phyloP scores from a whole-genome alignment of 2,888 invertebrate species.

The Clistopyga incitator region DNA sequence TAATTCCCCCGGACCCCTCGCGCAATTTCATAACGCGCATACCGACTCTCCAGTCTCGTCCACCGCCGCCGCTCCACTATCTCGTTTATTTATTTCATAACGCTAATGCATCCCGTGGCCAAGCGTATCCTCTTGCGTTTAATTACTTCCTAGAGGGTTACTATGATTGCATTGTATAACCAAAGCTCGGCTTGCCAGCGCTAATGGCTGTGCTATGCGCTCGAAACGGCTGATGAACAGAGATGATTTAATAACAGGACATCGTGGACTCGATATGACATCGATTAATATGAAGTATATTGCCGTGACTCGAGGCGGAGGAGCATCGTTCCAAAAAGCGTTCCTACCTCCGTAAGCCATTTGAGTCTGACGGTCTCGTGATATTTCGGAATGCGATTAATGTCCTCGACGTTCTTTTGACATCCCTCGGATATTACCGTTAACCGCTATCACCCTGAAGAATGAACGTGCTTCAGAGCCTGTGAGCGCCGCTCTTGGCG shows the following conservation, averaged over 20 bases:
- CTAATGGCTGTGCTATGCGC: neutral
- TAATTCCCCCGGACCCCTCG: neutral
- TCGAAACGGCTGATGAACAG: conserved; percentile 2
- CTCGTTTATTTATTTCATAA: conserved; percentile 48
- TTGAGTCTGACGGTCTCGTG: conserved; percentile 19
- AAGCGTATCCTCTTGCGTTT: conserved; percentile 14
- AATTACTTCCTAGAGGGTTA: conserved; percentile 34
- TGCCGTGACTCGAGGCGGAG: neutral
- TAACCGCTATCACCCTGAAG: conserved; percentile 33
- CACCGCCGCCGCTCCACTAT: neutral
- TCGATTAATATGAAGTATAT: conserved; percentile 24
- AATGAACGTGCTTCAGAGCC: conserved; percentile 32
- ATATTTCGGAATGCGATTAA: conserved; percentile 51
- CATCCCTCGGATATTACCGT: conserved; percentile 30
- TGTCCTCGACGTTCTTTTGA: conserved; percentile 13
- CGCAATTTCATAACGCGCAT: conserved; percentile 5
- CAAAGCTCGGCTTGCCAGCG: neutral
- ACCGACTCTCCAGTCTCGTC: neutral
- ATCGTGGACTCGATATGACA: neutral
- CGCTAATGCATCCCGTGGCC: conserved; percentile 45
- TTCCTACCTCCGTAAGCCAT: conserved; percentile 18
- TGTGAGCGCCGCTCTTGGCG: neutral
- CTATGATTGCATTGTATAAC: conserved; percentile 35
- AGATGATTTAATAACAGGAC: conserved; percentile 20
- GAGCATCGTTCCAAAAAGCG: neutral